A percentile compares a stretch with the other conserved stretches of the same genome.
phyloP scores from a whole-genome alignment of 2,113 vertebrate genomes.

The Myrmecobius fasciatus region DNA sequence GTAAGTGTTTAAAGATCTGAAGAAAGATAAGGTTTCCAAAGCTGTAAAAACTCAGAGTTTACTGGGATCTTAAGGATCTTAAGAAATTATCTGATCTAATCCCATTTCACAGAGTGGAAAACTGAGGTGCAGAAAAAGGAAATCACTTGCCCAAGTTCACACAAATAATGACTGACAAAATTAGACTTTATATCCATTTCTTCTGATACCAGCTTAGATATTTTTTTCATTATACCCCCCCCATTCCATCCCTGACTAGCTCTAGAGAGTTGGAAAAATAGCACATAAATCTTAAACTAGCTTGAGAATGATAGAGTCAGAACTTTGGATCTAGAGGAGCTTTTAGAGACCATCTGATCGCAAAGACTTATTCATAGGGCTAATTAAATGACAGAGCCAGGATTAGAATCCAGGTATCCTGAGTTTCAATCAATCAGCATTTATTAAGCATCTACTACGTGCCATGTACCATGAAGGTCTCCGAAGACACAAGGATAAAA shows the following conservation, averaged over 20 bases:
- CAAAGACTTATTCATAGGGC: neutral
- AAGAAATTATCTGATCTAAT: too few relatives aligned
- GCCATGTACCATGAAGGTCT: neutral
- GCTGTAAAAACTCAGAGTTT: neutral
- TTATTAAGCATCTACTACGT: neutral
- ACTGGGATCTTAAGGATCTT: neutral
- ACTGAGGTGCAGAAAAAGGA: neutral
- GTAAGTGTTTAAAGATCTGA: neutral
- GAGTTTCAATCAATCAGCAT: neutral
- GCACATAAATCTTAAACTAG: too few relatives aligned
- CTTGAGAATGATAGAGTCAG: neutral
- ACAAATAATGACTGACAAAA: neutral
- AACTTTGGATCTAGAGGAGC: neutral
- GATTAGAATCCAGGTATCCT: neutral
- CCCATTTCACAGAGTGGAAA: neutral
- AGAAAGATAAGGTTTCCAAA: neutral
- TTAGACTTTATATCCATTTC: rapidly evolving
- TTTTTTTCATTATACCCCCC: neutral
- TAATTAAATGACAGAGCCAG: neutral
- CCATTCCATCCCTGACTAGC: neutral
- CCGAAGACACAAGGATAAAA: neutral
- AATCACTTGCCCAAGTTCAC: neutral
- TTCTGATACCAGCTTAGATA: rapidly evolving
- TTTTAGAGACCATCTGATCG: neutral
- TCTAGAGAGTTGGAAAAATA: neutral